These are phyloP conservation scores for Caenorhabditis latens DNA, from an alignment of 1,140 invertebrate genomes.

Conservation along the genomic window DNA sequence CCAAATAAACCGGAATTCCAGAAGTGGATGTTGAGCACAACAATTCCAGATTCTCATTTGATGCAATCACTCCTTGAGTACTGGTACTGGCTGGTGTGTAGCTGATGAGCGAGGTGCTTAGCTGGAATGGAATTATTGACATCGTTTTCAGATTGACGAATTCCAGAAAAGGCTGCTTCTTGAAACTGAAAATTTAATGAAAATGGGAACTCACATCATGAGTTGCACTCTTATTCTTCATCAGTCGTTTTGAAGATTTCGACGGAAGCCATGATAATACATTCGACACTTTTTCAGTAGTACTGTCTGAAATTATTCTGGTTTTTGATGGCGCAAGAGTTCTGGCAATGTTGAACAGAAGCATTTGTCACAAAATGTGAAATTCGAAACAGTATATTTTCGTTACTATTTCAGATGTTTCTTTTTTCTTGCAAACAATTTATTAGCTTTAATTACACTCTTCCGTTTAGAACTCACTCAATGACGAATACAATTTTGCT, in stretches of 20 bases:
- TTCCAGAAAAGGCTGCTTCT: conserved; percentile 86
- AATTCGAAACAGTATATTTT: too few relatives aligned
- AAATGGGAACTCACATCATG: conserved; percentile 78
- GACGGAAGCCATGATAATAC: conserved; percentile 74
- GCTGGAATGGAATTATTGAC: neutral
- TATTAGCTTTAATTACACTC: too few relatives aligned
- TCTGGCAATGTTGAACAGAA: too few relatives aligned
- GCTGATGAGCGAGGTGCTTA: neutral
- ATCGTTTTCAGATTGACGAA: neutral
- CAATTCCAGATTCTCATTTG: conserved; percentile 83
- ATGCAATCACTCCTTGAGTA: conserved; percentile 82
- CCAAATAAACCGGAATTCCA: conserved; percentile 89
- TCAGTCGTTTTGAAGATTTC: conserved; percentile 69
- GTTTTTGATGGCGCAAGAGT: too few relatives aligned
- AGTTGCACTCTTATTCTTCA: conserved; percentile 81
- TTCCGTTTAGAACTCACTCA: neutral
- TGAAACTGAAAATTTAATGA: conserved; percentile 81
- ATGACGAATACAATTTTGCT: conserved; percentile 23
- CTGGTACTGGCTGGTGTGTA: conserved; percentile 13
- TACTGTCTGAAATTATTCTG: neutral
- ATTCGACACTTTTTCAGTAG: conserved; percentile 60
- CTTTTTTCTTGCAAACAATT: too few relatives aligned
- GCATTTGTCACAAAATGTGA: too few relatives aligned
- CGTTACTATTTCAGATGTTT: too few relatives aligned
- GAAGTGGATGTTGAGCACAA: conserved; percentile 77